phyloP scores from a whole-genome alignment of 2,113 vertebrate species.

The Microtus pennsylvanicus region DNA sequence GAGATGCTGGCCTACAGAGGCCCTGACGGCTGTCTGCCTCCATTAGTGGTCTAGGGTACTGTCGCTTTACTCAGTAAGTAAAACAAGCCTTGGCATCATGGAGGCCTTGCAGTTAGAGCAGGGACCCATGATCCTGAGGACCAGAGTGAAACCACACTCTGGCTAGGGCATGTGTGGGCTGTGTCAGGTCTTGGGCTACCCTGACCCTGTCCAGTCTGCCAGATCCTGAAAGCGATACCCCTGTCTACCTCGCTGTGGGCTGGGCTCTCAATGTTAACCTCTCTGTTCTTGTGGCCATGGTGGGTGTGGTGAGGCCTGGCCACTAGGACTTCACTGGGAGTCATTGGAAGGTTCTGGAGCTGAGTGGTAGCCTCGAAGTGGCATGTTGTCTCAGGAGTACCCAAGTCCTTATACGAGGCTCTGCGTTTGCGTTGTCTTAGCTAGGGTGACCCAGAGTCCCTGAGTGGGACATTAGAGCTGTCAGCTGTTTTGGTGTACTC shows the following conservation, averaged over 20 bases:
- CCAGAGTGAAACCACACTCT: neutral
- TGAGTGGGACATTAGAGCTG: neutral
- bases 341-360: neutral
- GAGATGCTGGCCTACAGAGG: neutral
- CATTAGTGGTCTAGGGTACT: accelerated
- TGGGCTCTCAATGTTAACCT: neutral
- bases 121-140: neutral
- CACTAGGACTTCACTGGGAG: neutral
- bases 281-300: neutral
- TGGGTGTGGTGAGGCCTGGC: neutral
- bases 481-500: neutral
- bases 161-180: neutral
- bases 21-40: neutral
- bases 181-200: neutral
- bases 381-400: too few relatives aligned
- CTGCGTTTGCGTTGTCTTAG: accelerated
- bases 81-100: too few relatives aligned
- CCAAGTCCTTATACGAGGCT: neutral
- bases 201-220: neutral
- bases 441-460: neutral
- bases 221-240: neutral
- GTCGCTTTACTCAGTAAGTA: neutral
- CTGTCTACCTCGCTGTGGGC: neutral
- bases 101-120: neutral
- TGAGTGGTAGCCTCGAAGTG: neutral